phyloP scores from a whole-genome alignment of 1,140 invertebrate genomes.

The Chrysopa pallens region DNA sequence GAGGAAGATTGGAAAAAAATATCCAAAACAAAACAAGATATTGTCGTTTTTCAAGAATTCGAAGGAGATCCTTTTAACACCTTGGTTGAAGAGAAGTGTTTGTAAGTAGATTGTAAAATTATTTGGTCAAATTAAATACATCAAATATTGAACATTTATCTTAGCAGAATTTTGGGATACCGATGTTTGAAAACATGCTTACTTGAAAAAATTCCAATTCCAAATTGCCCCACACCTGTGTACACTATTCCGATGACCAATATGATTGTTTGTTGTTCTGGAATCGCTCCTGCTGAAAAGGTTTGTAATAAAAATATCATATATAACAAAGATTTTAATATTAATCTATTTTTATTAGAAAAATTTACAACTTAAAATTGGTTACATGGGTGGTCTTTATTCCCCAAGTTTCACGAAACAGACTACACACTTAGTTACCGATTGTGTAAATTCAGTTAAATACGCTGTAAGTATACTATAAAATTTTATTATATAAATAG shows the following conservation, averaged over 20 bases:
- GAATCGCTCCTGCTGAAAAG: background rate
- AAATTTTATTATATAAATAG: too few species aligned
- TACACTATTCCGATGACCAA: constrained; percentile 66
- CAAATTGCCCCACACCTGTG: constrained; percentile 51
- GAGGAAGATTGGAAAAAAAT: too few species aligned
- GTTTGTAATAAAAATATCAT: background rate
- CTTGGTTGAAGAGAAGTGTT: too few species aligned
- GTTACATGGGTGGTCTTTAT: constrained; percentile 70
- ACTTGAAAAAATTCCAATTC: constrained; percentile 48
- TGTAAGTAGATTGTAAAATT: too few species aligned
- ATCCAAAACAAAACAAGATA: too few species aligned
- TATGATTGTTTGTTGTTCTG: constrained; percentile 2
- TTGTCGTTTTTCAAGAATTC: too few species aligned
- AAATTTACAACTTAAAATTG: constrained; percentile 44
- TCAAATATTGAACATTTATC: constrained; percentile 11
- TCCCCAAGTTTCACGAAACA: constrained; percentile 45
- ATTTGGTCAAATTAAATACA: too few species aligned
- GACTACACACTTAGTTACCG: constrained; percentile 69
- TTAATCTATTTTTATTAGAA: constrained; percentile 24
- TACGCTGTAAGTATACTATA: constrained; percentile 45
- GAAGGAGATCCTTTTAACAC: too few species aligned
- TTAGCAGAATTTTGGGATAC: constrained; percentile 56
- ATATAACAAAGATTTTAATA: constrained; percentile 6
- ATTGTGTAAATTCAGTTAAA: constrained; percentile 50
- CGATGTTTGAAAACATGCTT: constrained; percentile 60